Evolutionary conservation across 2,888 invertebrate species (phyloP), one percentile per base, ranked within the genome.

Genomic region (Fragum whitleyi): DNA sequence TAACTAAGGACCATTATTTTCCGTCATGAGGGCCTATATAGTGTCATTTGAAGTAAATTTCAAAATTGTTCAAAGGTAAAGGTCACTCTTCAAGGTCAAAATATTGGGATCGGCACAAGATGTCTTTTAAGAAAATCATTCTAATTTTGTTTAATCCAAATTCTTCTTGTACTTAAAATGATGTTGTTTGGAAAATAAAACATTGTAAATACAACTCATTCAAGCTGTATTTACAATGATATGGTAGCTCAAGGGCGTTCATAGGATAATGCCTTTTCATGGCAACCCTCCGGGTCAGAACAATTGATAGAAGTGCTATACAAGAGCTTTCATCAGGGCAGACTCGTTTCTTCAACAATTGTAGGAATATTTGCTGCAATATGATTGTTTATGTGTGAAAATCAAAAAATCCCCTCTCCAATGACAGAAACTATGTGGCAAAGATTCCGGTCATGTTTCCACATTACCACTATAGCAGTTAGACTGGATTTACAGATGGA

Each of bases 371-470:
- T 55, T 57, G 26, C 57, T 57, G 16, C 32, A 61, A 19, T 61
- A 32, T 32, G 32, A 61, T 65, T 65, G 65, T 65, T 65, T 65
- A 42, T 39, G 42, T 65, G 36, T 9, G 42, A 21, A 36, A 55
- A 32, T 51, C 55, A 53, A 70, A 55, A 57, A 9, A 19, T 55
- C 28, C 57, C 7, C 55, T 23, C 29, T 32, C 36, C 9, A n/a
- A 70, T 70, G 70, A 70, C 70, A 55, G 36, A 21, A 70, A 55
- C 21, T 55, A 70, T 70, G 70, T 57, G 36, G 55, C 36, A n/a
- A 14, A 16, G 26, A 70, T 32, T 70, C 55, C 57, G 1, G 9
- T 21, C 42, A 65, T 39, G 65, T 26, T 42, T 65, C 65, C 26
- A 9, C 21, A 5, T 21, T 21, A 26, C 7, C 19, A 16, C 6